Conservation (phyloP, 2,797 vertebrate genomes). For the Cyprinella venusta region DNA sequence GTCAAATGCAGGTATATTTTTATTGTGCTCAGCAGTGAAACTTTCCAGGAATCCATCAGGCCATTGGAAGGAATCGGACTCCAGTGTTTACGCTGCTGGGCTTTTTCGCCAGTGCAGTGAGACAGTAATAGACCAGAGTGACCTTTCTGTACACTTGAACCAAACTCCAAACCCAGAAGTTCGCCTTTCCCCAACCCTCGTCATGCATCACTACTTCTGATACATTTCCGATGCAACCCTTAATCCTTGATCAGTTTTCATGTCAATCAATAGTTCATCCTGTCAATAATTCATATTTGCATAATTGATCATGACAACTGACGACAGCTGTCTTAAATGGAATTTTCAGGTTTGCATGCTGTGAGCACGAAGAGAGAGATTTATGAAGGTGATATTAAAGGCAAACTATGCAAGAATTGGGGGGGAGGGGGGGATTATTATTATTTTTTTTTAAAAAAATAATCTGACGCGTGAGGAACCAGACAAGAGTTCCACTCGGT, state of each 20-base stretch:
- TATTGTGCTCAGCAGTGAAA: constrained; percentile 50
- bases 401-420: too few species aligned
- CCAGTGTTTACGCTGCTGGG: constrained; percentile 55
- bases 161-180: constrained; percentile 3
- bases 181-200: neutral
- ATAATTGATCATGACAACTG: constrained; percentile 64
- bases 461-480: too few species aligned
- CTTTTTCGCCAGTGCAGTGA: constrained; percentile 34
- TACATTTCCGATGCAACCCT: constrained; percentile 16
- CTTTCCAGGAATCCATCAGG: constrained; percentile 54
- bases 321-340: constrained; percentile 66
- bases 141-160: constrained; percentile 34
- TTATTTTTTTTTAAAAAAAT: too few species aligned
- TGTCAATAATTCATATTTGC: constrained; percentile 46
- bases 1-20: constrained; percentile 53
- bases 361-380: constrained; percentile 64
- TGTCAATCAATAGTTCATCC: constrained; percentile 64
- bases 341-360: constrained; percentile 63
- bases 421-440: too few species aligned
- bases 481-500: too few species aligned
- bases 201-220: neutral
- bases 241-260: constrained; percentile 56
- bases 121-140: constrained; percentile 27
- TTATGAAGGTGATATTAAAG: constrained; percentile 48
- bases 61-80: constrained; percentile 47